Evolutionary conservation across 2,888 invertebrate genomes (phyloP), one percentile per base, ranked within the genome.

Genomic region (Hypomecis punctinalis): DNA sequence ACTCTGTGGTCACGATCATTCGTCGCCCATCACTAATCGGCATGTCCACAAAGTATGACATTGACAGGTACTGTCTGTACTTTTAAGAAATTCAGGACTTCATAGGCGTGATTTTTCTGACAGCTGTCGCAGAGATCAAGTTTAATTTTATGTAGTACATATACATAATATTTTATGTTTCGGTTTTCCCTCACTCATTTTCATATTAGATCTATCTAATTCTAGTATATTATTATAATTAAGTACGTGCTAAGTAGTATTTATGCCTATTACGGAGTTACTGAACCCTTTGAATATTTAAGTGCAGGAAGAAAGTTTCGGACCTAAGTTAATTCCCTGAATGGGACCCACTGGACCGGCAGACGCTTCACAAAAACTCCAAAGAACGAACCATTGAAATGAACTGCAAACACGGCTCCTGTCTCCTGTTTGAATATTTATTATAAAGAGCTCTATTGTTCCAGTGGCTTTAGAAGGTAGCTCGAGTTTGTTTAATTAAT

Each of bases 401-500:
- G 73, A 78, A 77, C 75, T 76, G 78, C 73, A 75, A 79, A 79
- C 72, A 77, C 71, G 69, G 73, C 70, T 71, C 71, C 64, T 61
- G 72, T 70, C 70, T 72, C 74, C 76, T 73, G 73, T 77, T 79
- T 76, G 76, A 80, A 81, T 82, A 82, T 82, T 84, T 84, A 85
- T 82, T 74, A 78, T 81, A 78, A 80, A 79, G 78, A 78, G 78
- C 71, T 77, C 81, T 75, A 84, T 84, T 86, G 85, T 84, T 81
- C 81, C 66, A 69, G 68, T 68, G 72, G 71, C 78, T 78, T 76
- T 78, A 71, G 79, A 68, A 74, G 73, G 79, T 76, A 73, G 77
- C 72, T 75, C 75, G 79, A 83, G 78, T 83, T 84, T 79, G 78
- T 77, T 79, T 77, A 83, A 84, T 85, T 83, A 84, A 85, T 83